Evolutionary conservation across 2,797 vertebrate species (phyloP).

Genomic region (Huso huso): DNA sequence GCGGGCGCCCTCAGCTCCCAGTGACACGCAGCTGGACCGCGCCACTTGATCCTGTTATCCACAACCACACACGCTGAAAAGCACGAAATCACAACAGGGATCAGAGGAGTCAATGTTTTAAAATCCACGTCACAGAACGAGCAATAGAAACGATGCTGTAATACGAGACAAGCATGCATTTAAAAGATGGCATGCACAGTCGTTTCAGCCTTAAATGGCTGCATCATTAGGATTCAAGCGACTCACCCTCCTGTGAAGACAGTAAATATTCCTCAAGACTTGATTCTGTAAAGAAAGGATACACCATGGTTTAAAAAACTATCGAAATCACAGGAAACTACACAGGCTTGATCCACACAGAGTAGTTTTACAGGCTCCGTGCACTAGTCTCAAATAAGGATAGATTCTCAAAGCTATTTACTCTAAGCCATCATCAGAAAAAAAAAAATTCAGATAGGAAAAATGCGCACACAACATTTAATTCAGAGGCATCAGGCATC

Average conservation of each 20-base stretch:
- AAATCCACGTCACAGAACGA: neutral
- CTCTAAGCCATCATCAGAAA: too few species aligned
- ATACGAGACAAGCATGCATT: too few species aligned
- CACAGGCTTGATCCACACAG: neutral
- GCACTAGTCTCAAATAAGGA: neutral
- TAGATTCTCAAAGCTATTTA: neutral
- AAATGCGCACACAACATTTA: too few species aligned
- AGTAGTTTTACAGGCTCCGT: too few species aligned
- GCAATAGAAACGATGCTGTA: neutral
- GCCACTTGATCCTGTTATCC: neutral
- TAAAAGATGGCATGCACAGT: neutral
- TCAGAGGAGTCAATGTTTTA: neutral
- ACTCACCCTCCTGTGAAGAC: neutral
- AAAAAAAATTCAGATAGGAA: too few species aligned
- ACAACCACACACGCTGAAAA: neutral
- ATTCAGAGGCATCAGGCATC: neutral
- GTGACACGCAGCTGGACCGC: neutral
- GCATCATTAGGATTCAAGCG: neutral
- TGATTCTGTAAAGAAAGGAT: neutral
- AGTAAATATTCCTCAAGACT: constrained; percentile 2
- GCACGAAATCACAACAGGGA: neutral
- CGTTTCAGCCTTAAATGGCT: neutral
- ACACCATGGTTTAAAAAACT: neutral
- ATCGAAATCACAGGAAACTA: neutral
- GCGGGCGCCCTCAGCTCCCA: neutral